phyloP scores from a whole-genome alignment of 2,888 invertebrate species.

The Schrankia costaestrigalis region DNA sequence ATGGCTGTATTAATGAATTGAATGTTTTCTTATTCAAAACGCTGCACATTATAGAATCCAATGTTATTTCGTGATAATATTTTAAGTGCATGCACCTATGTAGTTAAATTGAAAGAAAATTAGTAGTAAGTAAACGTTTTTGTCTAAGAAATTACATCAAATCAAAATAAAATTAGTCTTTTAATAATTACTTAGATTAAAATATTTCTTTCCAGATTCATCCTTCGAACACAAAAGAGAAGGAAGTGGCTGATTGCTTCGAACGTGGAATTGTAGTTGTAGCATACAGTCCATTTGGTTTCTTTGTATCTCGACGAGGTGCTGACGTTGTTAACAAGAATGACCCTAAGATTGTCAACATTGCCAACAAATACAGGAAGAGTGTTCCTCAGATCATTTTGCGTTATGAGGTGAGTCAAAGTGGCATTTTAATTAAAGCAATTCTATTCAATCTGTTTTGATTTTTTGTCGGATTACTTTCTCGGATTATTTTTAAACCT shows the following conservation, averaged over 20 bases:
- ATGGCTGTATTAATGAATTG: too few relatives aligned
- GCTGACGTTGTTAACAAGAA: conserved; percentile 51
- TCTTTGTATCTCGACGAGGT: conserved; percentile 39
- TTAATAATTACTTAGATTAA: neutral
- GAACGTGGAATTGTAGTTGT: conserved; percentile 83
- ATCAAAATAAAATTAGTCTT: too few relatives aligned
- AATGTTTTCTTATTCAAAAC: too few relatives aligned
- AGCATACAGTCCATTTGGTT: conserved; percentile 81
- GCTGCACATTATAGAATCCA: too few relatives aligned
- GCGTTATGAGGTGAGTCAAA: conserved; percentile 81
- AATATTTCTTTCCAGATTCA: conserved; percentile 59
- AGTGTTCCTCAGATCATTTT: conserved; percentile 83
- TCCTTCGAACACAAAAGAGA: conserved; percentile 85
- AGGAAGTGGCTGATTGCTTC: conserved; percentile 84
- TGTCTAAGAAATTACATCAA: too few relatives aligned
- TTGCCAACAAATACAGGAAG: conserved; percentile 83
- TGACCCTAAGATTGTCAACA: conserved; percentile 74
- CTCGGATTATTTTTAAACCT: too few relatives aligned
- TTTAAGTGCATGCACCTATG: too few relatives aligned
- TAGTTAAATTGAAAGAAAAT: too few relatives aligned
- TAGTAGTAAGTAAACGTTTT: too few relatives aligned
- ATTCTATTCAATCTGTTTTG: too few relatives aligned
- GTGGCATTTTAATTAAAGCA: neutral
- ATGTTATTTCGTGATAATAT: too few relatives aligned
- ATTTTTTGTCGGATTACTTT: too few relatives aligned